Percentiles rank a stretch among this genome's conserved stretches.
Conservation (phyloP, 2,797 vertebrate species). For the Scolopax rusticola region DNA sequence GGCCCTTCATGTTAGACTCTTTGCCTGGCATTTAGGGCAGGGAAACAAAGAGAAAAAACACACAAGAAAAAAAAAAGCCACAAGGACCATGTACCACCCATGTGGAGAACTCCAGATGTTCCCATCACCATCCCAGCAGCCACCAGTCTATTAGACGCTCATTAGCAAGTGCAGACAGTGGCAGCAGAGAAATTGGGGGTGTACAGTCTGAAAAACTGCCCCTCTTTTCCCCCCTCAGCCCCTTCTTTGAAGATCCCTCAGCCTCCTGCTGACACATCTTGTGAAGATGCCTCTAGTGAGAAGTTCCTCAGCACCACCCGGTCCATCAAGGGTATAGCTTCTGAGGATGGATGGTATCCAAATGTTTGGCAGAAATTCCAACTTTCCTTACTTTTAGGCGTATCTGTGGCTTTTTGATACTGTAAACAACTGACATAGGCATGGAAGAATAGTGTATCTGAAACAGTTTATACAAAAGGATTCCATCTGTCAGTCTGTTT, state of each 20-base stretch:
- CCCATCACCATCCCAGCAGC: constrained; percentile 38
- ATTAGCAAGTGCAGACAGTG: constrained; percentile 36
- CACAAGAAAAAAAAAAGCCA: not conserved
- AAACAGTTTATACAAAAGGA: constrained; percentile 81
- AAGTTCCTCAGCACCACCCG: constrained; percentile 65
- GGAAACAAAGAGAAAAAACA: not conserved
- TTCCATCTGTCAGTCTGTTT: constrained; percentile 83
- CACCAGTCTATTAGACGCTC: not conserved
- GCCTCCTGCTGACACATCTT: constrained; percentile 27
- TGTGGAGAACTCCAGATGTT: constrained; percentile 47
- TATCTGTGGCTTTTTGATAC: constrained; percentile 80
- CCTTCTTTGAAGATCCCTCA: constrained; percentile 40
- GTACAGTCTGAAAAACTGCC: not conserved
- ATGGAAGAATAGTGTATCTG: constrained; percentile 77
- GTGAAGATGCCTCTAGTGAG: constrained; percentile 52
- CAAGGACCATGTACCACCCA: constrained; percentile 6
- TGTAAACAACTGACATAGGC: constrained; percentile 80
- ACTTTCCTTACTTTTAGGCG: constrained; percentile 78
- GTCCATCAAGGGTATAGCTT: constrained; percentile 53
- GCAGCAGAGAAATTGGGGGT: not conserved
- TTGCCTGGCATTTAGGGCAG: not conserved
- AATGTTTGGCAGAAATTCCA: constrained; percentile 77
- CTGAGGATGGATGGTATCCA: constrained; percentile 75
- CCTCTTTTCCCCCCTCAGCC: not conserved
- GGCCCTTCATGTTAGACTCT: not conserved